Evolutionary conservation across 2,888 invertebrate genomes (phyloP).

Genomic region (Peribatodes rhomboidaria): DNA sequence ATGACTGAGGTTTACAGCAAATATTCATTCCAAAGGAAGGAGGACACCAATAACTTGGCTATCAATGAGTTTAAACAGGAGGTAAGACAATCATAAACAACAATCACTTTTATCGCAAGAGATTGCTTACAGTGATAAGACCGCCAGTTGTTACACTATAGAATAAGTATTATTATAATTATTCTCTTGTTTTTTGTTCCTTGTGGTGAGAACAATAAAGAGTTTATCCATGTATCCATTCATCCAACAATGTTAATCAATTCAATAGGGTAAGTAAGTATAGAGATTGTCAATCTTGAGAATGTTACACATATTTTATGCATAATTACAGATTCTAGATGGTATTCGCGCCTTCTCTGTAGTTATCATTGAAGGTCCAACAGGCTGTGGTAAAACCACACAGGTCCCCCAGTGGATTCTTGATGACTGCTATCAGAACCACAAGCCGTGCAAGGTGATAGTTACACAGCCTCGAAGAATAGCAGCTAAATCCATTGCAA

Average conservation of each 20-base stretch:
- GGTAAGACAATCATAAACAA: constrained; percentile 50
- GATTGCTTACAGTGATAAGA: too few relatives aligned
- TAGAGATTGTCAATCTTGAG: too few relatives aligned
- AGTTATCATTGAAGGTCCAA: constrained; percentile 95
- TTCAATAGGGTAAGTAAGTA: too few relatives aligned
- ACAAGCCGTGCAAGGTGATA: constrained; percentile 92
- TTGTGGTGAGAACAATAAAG: too few relatives aligned
- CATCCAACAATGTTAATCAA: too few relatives aligned
- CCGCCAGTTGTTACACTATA: too few relatives aligned
- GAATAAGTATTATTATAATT: too few relatives aligned
- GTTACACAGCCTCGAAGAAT: constrained; percentile 98
- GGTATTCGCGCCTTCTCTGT: constrained; percentile 90
- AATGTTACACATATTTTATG: background rate
- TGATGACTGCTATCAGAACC: constrained; percentile 89
- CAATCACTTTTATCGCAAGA: background rate
- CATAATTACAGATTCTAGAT: constrained; percentile 88
- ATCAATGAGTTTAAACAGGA: constrained; percentile 73
- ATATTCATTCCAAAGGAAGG: constrained; percentile 75
- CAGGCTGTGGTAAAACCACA: constrained; percentile 97
- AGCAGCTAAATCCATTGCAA: constrained; percentile 96
- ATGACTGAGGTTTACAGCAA: constrained; percentile 78
- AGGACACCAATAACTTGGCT: constrained; percentile 69
- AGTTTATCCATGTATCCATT: too few relatives aligned
- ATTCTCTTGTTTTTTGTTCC: too few relatives aligned
- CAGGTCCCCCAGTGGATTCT: constrained; percentile 97